phyloP scores from a whole-genome alignment of 2,888 invertebrate genomes.

The Macropis europaea region DNA sequence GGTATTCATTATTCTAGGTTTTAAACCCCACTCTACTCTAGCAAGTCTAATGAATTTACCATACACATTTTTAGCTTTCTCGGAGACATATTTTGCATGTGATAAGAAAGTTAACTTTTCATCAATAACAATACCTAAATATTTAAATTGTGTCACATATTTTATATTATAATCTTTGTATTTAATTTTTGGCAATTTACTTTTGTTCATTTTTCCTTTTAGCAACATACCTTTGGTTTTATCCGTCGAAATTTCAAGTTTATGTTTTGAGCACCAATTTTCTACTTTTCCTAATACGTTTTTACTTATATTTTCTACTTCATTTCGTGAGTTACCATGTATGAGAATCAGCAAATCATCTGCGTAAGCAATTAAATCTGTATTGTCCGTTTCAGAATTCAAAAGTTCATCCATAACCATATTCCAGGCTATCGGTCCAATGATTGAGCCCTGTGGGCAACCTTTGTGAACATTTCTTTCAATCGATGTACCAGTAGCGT shows the following conservation, averaged over 20 bases:
- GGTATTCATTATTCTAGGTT: neutral
- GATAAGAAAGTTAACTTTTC: neutral
- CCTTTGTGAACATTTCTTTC: neutral
- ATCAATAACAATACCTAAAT: too few relatives aligned
- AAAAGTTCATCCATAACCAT: neutral
- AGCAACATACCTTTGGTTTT: neutral
- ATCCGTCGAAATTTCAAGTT: neutral
- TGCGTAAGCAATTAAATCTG: neutral
- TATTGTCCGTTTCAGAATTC: neutral
- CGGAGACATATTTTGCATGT: neutral
- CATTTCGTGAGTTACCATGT: neutral
- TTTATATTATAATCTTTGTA: too few relatives aligned
- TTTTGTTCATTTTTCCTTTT: neutral
- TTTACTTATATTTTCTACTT: neutral
- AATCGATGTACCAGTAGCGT: neutral
- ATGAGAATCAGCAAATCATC: neutral
- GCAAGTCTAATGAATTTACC: neutral
- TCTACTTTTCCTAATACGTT: neutral
- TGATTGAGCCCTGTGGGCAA: neutral
- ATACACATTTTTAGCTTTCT: neutral
- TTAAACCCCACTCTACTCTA: neutral
- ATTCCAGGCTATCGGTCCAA: neutral
- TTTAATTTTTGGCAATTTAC: neutral
- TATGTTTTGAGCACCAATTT: neutral
- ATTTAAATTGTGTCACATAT: too few relatives aligned